phyloP scores from a whole-genome alignment of 2,113 vertebrate species.

The Charadrius vociferus region DNA sequence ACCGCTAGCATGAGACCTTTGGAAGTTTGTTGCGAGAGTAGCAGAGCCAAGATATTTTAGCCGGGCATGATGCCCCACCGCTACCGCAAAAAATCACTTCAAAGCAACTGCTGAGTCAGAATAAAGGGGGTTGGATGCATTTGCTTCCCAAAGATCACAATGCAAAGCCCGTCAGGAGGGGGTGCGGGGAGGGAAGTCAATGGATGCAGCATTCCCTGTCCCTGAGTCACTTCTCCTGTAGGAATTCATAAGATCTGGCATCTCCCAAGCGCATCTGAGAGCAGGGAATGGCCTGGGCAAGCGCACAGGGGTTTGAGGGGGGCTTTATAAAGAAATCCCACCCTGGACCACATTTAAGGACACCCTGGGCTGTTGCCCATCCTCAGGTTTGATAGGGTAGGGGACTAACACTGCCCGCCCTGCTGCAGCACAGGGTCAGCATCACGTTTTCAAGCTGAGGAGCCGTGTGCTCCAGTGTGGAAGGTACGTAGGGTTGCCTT shows the following conservation, averaged over 20 bases:
- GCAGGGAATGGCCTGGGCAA: not conserved
- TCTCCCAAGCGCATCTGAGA: not conserved
- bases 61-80: slow-evolving; percentile 56
- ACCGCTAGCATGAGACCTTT: slow-evolving; percentile 67
- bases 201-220: slow-evolving; percentile 20
- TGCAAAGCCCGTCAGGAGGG: not conserved
- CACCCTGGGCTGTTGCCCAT: fast-evolving
- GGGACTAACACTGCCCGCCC: not conserved
- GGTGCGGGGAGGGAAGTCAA: not conserved
- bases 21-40: slow-evolving; percentile 57
- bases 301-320: not conserved
- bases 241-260: not conserved
- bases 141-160: slow-evolving; percentile 39
- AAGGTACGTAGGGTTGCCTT: not conserved
- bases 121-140: slow-evolving; percentile 23
- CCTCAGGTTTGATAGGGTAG: not conserved
- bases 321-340: not conserved
- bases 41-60: slow-evolving; percentile 65
- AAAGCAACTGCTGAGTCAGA: slow-evolving; percentile 68
- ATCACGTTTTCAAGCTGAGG: fast-evolving
- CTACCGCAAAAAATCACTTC: slow-evolving; percentile 51
- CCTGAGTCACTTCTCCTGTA: slow-evolving; percentile 33
- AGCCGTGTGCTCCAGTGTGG: not conserved
- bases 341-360: not conserved
- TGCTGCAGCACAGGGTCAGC: not conserved